Evolutionary conservation across 2,888 invertebrate genomes (phyloP).

Genomic region (Brassicogethes aeneus): DNA sequence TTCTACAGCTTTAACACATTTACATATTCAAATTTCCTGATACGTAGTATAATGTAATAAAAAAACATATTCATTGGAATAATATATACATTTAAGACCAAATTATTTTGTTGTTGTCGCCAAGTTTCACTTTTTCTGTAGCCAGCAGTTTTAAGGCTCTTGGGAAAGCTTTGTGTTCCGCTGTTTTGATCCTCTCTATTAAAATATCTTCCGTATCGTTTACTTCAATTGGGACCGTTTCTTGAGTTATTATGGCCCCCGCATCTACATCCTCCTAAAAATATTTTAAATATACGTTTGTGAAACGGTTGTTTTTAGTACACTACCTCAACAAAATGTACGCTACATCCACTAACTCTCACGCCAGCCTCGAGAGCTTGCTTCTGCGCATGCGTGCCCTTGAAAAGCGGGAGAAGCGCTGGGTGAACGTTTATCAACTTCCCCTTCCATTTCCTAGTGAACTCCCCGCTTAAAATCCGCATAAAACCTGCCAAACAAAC

Average conservation of each 20-base stretch:
- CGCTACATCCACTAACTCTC: constrained; percentile 81
- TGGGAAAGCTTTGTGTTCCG: constrained; percentile 82
- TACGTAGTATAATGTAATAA: too few species aligned
- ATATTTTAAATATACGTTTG: too few species aligned
- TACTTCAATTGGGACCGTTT: constrained; percentile 66
- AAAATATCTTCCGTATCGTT: constrained; percentile 68
- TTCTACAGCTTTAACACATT: too few species aligned
- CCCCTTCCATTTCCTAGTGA: constrained; percentile 78
- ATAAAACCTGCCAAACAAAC: constrained; percentile 96
- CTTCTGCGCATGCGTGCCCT: constrained; percentile 75
- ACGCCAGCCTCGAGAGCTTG: constrained; percentile 85
- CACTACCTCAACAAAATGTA: constrained; percentile 96
- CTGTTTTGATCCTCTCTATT: constrained; percentile 63
- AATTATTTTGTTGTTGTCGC: constrained; percentile 43
- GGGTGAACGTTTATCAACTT: constrained; percentile 91
- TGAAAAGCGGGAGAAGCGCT: constrained; percentile 84
- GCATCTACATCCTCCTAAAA: constrained; percentile 89
- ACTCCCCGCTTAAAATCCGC: constrained; percentile 71
- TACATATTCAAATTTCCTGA: too few species aligned
- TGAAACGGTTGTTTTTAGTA: too few species aligned
- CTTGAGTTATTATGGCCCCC: constrained; percentile 83
- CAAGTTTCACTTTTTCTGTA: constrained; percentile 52
- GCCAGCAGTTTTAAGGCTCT: constrained; percentile 70
- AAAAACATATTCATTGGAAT: too few species aligned
- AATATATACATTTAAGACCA: constrained; percentile 37